These are phyloP conservation scores for Hydrolagus colliei DNA, from an alignment of 2,797 vertebrate species.

Conservation along the genomic window DNA sequence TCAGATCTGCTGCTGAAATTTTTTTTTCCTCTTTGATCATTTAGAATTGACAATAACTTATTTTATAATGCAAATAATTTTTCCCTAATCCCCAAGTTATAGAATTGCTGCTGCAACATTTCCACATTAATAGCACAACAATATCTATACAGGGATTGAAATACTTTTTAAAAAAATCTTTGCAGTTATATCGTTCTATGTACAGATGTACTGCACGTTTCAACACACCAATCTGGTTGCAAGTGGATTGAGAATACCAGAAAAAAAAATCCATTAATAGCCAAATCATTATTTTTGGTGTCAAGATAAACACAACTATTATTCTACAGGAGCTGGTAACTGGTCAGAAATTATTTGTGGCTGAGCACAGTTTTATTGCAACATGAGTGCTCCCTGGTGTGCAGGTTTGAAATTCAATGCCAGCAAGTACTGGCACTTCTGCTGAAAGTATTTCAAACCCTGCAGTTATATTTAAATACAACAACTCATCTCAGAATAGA, in stretches of 20 bases:
- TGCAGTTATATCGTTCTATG: not conserved
- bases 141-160: slow-evolving; percentile 15
- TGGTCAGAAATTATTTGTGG: slow-evolving; percentile 18
- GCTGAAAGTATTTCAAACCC: slow-evolving; percentile 29
- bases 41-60: not conserved
- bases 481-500: slow-evolving; percentile 22
- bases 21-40: not conserved
- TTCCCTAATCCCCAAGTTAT: not conserved
- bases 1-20: not conserved
- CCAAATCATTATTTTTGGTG: not conserved
- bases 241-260: slow-evolving; percentile 12
- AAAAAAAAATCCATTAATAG: not conserved
- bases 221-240: not conserved
- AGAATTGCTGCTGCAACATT: not conserved
- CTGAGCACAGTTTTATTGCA: slow-evolving; percentile 19
- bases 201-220: not conserved
- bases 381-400: slow-evolving; percentile 25
- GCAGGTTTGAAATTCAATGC: slow-evolving; percentile 20
- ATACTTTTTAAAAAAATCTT: slow-evolving; percentile 2
- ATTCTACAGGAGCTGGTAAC: not conserved
- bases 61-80: not conserved
- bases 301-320: slow-evolving; percentile 2
- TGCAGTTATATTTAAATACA: slow-evolving; percentile 31
- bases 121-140: not conserved
- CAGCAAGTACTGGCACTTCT: slow-evolving; percentile 23